Evolutionary conservation across 2,888 invertebrate genomes (phyloP).

Genomic region (Himalopsyche anomala): DNA sequence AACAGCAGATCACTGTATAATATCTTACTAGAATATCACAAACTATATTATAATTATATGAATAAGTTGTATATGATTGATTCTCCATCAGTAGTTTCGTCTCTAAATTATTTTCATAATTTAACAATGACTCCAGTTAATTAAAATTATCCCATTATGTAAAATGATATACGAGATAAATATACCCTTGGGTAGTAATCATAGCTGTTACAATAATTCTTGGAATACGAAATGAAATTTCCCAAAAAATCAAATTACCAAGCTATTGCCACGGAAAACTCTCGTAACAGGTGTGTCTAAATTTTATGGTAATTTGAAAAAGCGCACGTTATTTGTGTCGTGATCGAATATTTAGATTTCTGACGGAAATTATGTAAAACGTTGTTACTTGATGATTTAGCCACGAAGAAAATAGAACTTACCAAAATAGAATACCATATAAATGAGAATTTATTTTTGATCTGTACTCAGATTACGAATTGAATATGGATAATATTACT

Average conservation of each 20-base stretch:
- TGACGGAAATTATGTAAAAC: slow-evolving; percentile 33
- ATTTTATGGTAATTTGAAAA: slow-evolving; percentile 43
- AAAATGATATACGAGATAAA: not conserved
- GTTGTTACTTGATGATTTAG: not conserved
- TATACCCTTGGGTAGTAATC: not conserved
- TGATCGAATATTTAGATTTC: slow-evolving; percentile 38
- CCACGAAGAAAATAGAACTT: not conserved
- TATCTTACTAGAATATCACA: no score
- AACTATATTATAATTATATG: not conserved
- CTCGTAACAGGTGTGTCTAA: slow-evolving; percentile 19
- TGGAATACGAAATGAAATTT: not conserved
- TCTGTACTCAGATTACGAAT: no score
- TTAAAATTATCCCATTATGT: not conserved
- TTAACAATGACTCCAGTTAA: not conserved
- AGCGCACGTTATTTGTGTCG: slow-evolving; percentile 17
- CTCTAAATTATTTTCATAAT: not conserved
- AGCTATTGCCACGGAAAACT: not conserved
- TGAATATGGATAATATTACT: no score
- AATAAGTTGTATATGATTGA: not conserved
- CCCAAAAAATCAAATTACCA: not conserved
- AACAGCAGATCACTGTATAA: no score
- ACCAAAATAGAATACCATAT: not conserved
- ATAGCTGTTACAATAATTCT: not conserved
- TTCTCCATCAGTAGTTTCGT: not conserved
- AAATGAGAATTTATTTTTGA: slow-evolving; percentile 6